Evolutionary conservation across 2,797 vertebrate genomes (phyloP), one percentile per base, ranked within the genome.

Genomic region (Miopithecus talapoin): DNA sequence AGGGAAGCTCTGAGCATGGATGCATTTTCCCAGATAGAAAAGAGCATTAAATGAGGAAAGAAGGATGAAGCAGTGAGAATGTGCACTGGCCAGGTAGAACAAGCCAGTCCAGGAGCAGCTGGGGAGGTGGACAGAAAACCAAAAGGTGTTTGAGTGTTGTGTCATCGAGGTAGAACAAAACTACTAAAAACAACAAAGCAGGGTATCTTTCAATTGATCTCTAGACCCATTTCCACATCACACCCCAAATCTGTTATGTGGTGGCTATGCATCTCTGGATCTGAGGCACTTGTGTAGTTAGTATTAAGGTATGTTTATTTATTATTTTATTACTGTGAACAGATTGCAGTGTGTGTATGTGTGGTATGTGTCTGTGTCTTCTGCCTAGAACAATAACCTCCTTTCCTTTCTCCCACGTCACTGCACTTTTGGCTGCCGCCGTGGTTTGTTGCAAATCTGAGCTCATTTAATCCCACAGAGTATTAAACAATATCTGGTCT

Each of bases 341-440:
- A 94, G 87, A 90, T 92, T 88, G 80, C 78, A 28, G 1, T 24
- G 4, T 57, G 68, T 5, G 17, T 57, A 33, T 79, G 21, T 53
- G 83, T 64, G 5, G 30, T 2, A 28, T 57, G n/a, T 75, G 64
- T 48, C 24, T 64, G 26, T 76, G 43, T 80, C n/a, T 93, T 72
- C 76, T 88, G 76, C 79, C 53, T 19, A 53, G 48, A 96, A 95
- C 80, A 90, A 33, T 78, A 68, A 78, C 81, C 53, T 84, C 61
- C 76, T 90, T 90, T 91, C 75, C 75, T 74, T 80, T 95, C 48
- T 85, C 85, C 26, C 70, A 46, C 1, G 0, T 88, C 87, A 55
- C 41, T 90, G 94, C 19, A 5, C 93, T 91, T 90, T 91, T 96
- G 95, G 39, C 93, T 59, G 95, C 94, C 72, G 1, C 30, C 64